These are phyloP conservation scores for Labroides dimidiatus DNA, from an alignment of 2,797 vertebrate species.

Conservation along the genomic window DNA sequence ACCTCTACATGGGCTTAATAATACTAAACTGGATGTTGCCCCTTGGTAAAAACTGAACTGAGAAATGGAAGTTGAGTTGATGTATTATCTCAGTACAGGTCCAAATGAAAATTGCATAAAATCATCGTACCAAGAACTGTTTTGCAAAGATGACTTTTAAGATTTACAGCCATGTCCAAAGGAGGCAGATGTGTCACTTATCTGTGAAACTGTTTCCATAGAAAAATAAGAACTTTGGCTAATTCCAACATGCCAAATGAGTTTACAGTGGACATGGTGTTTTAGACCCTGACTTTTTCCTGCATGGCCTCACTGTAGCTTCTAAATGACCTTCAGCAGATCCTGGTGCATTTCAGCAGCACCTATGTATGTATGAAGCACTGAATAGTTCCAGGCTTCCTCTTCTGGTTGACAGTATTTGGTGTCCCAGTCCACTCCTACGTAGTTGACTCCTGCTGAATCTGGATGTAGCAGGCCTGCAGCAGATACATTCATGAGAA, in stretches of 20 bases:
- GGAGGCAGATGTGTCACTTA: no score
- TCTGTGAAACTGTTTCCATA: no score
- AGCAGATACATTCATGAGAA: conserved; percentile 9
- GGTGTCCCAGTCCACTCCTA: conserved; percentile 61
- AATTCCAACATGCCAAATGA: not conserved
- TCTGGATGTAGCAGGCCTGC: conserved; percentile 96
- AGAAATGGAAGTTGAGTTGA: no score
- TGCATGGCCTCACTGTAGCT: conserved; percentile 17
- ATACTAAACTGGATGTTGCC: no score
- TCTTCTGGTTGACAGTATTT: conserved; percentile 2
- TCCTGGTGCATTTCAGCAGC: conserved; percentile 7
- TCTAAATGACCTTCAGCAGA: conserved; percentile 1
- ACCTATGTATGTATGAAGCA: not conserved
- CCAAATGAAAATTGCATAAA: no score
- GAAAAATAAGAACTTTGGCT: not conserved
- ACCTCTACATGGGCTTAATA: no score
- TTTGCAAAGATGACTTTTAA: no score
- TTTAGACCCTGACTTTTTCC: not conserved
- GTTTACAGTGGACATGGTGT: not conserved
- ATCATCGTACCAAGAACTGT: no score
- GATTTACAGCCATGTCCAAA: no score
- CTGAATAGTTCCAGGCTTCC: not conserved
- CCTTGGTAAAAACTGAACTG: no score
- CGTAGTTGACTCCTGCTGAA: conserved; percentile 91
- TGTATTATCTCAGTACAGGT: no score